A percentile compares a stretch with the other conserved stretches of the same genome.
Conservation (phyloP, 1,140 invertebrate species). For the Drosophila setifemur region DNA sequence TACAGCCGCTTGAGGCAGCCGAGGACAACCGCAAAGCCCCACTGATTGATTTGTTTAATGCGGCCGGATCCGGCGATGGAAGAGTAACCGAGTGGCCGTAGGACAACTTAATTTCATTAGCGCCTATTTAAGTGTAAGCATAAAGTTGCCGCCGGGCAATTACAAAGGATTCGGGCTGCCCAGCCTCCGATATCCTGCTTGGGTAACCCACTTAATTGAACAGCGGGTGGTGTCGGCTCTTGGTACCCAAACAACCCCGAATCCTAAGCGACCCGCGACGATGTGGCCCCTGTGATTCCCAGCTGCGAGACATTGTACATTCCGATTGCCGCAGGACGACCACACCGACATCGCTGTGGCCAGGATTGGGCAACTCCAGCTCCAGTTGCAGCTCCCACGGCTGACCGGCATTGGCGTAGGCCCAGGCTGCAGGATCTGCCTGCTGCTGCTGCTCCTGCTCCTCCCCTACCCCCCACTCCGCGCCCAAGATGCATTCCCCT, state of each 20-base stretch:
- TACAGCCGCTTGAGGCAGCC: slow-evolving; percentile 40
- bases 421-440: slow-evolving; percentile 37
- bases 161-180: slow-evolving; percentile 24
- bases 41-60: slow-evolving; percentile 80
- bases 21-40: slow-evolving; percentile 60
- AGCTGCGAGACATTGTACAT: slow-evolving; percentile 22
- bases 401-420: slow-evolving; percentile 54
- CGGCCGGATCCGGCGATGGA: slow-evolving; percentile 47
- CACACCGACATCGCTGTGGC: slow-evolving; percentile 61
- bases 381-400: slow-evolving; percentile 39
- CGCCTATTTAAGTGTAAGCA: slow-evolving; percentile 61
- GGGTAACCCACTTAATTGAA: slow-evolving; percentile 42
- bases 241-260: too few species aligned
- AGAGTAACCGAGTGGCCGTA: slow-evolving; percentile 32
- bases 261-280: slow-evolving; percentile 9
- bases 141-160: slow-evolving; percentile 45
- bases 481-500: slow-evolving; percentile 26
- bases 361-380: slow-evolving; percentile 47
- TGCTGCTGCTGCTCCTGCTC: slow-evolving; percentile 33
- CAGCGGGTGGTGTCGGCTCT: slow-evolving; percentile 44
- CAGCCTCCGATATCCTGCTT: background rate
- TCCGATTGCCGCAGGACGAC: slow-evolving; percentile 58
- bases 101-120: slow-evolving; percentile 75
- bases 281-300: slow-evolving; percentile 50
- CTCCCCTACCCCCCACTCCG: slow-evolving; percentile 28